Base-by-base conservation (phyloP, 2,113 vertebrate species). In the Pseudorectes ferrugineus region DNA sequence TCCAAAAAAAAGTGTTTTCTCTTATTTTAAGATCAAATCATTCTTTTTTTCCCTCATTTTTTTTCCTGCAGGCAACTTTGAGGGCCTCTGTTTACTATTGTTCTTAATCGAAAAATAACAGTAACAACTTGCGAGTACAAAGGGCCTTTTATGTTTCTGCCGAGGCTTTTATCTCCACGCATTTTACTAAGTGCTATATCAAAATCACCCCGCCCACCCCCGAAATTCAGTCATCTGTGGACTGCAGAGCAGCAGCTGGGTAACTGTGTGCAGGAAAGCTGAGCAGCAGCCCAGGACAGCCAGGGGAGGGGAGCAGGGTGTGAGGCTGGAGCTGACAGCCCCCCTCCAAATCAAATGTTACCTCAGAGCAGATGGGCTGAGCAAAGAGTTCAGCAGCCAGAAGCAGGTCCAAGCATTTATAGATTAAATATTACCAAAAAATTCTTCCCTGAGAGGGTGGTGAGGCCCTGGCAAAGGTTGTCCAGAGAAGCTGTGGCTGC, bases 71-170 rank as follows among this genome's bases (percentile, higher is more conserved):
- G 52, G 61, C 77, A 85, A 45, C 63, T 88, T 33, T 33, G 45
- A 89, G 81, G 38, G 48, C 62, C 49, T 91, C 83, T 87, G 94
- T 93, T 96, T 97, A 92, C 87, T 70, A 74, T 83, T 90, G 85
- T 86, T 63, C n/a, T 79, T 89, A 95, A 92, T 90, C 48, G 75
- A 90, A 93, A 94, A 86, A 62, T 63, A 95, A 88, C 15, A 5
- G 63, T 38, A 93, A 96, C 93, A 88, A 86, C 61, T 65, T 46
- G 52, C 5, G 8, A 94, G 88, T 70, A 95, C 88, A 96, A 93
- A 96, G n/a, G 17, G 48, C 25, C 48, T 90, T 95, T 95, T 83
- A 83, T 95, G 83, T 90, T 90, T 71, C 84, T 76, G 61, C 72
- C 2, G 46, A 86, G 79, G 52, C 93, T 96, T 96, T 96, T 90